These are phyloP conservation scores for Drosophila pegasa DNA, from an alignment of 2,888 invertebrate genomes.

Conservation along the genomic window DNA sequence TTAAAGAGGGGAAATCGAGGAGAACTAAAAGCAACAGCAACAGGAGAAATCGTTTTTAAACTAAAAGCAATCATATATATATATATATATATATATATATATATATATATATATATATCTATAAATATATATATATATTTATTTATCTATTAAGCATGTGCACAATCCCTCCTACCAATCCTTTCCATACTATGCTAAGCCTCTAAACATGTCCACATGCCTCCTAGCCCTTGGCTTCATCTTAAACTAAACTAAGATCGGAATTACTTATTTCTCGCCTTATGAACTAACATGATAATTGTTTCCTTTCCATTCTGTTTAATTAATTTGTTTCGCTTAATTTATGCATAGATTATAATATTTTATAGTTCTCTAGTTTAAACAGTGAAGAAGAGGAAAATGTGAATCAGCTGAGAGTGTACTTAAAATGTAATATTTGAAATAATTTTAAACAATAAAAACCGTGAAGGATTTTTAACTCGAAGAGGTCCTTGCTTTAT, in stretches of 20 bases:
- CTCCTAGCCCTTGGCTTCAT: conserved; percentile 65
- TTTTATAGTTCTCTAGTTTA: conserved; percentile 47
- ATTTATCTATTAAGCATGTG: conserved; percentile 12
- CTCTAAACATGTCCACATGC: conserved; percentile 52
- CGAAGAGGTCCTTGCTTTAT: conserved; percentile 13
- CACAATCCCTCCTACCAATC: conserved; percentile 61
- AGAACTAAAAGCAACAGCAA: conserved; percentile 6
- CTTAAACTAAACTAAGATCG: conserved; percentile 32
- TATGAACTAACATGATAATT: not conserved
- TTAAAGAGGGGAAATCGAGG: conserved; percentile 54
- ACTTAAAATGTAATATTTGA: conserved; percentile 63
- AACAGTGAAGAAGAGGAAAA: conserved; percentile 21
- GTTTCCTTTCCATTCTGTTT: conserved; percentile 9
- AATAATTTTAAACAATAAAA: conserved; percentile 63
- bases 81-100: conserved; percentile 4
- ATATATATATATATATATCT: conserved; percentile 15
- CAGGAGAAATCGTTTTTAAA: not conserved
- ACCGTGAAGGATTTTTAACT: conserved; percentile 65
- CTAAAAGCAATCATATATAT: conserved; percentile 26
- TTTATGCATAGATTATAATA: conserved; percentile 47
- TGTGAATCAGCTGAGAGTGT: conserved; percentile 52
- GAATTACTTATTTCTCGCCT: conserved; percentile 1
- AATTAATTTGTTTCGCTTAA: conserved; percentile 60
- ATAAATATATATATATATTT: conserved; percentile 5
- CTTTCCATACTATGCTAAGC: conserved; percentile 44